Percentiles rank a stretch among this genome's conserved stretches.
Conservation (phyloP, 1,140 invertebrate species). For the Apis mellifera region Amel_HAv3.1 CM009941.2:15243001-15243500, state of each 20-base stretch:
- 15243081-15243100: background rate
- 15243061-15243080: background rate
- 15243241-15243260: background rate
- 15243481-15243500: background rate
- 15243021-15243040: slow-evolving; percentile 8
- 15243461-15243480: background rate
- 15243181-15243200: background rate
- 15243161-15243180: background rate
- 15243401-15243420: background rate
- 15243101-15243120: background rate
- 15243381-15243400: background rate
- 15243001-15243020: background rate
- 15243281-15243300: slow-evolving; percentile 44
- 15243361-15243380: background rate
- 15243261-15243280: background rate
- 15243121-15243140: slow-evolving; percentile 7
- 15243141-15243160: background rate
- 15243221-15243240: background rate
- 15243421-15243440: background rate
- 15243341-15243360: background rate
- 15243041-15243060: background rate
- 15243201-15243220: background rate
- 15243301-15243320: slow-evolving; percentile 7
- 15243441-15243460: too few relatives aligned
- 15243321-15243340: background rate